Evolutionary conservation across 1,140 invertebrate genomes (phyloP).

Genomic region (Bradysia coprophila): DNA sequence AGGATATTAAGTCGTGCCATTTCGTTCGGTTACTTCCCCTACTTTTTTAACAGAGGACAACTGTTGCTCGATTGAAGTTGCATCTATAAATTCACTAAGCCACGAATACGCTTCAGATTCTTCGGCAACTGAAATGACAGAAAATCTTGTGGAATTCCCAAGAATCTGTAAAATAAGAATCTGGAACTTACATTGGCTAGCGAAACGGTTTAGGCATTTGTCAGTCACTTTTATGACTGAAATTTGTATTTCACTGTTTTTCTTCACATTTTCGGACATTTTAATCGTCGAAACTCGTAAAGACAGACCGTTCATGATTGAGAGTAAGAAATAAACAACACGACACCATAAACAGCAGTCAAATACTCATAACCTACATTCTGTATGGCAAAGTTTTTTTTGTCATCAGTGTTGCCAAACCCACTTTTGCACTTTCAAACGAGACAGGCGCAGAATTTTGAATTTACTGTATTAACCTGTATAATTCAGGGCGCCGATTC

Average conservation of each 20-base stretch:
- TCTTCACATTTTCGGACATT: background rate
- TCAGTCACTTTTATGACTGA: background rate
- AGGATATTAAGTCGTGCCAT: background rate
- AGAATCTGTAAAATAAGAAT: background rate
- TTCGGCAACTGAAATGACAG: background rate
- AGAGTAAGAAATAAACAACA: too few relatives aligned
- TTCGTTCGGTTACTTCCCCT: too few relatives aligned
- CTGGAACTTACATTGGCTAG: background rate
- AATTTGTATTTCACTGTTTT: background rate
- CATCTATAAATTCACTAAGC: background rate
- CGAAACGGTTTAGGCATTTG: background rate
- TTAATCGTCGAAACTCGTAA: background rate
- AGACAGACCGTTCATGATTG: background rate
- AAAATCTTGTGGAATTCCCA: background rate
- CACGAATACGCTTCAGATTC: too few relatives aligned
- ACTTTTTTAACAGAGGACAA: background rate
- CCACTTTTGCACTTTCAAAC: too few relatives aligned
- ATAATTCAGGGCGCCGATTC: too few relatives aligned
- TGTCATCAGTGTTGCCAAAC: too few relatives aligned
- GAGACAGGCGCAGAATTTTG: too few relatives aligned
- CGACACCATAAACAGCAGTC: too few relatives aligned
- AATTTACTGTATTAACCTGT: too few relatives aligned
- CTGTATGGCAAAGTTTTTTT: too few relatives aligned
- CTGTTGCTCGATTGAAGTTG: background rate
- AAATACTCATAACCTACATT: too few relatives aligned